Evolutionary conservation across 2,888 invertebrate species (phyloP).

Genomic region (Tigriopus californicus): DNA sequence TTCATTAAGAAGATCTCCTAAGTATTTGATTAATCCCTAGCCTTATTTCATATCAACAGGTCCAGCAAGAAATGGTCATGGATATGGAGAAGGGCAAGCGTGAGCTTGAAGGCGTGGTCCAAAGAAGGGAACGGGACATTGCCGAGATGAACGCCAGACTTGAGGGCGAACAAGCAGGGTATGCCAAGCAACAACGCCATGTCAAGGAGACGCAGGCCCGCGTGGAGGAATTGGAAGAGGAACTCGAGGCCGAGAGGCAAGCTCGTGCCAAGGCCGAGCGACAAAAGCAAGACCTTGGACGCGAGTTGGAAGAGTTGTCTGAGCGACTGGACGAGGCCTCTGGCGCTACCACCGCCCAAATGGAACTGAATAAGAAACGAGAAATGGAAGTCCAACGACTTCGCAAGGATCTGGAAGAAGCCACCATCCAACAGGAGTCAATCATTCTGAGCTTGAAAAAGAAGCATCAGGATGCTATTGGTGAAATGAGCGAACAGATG

Average conservation of each 20-base stretch:
- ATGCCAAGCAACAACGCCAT: slow-evolving; percentile 21
- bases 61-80: slow-evolving; percentile 27
- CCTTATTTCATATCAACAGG: too few species aligned
- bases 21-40: too few species aligned
- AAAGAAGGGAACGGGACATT: slow-evolving; percentile 97
- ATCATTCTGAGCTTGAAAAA: slow-evolving; percentile 33
- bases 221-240: slow-evolving; percentile 97
- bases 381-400: slow-evolving; percentile 97
- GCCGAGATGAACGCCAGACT: slow-evolving; percentile 76
- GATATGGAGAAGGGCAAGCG: slow-evolving; percentile 21
- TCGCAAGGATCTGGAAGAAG: slow-evolving; percentile 88
- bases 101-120: slow-evolving; percentile 72
- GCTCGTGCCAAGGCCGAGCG: slow-evolving; percentile 70
- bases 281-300: slow-evolving; percentile 80
- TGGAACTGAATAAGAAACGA: slow-evolving; percentile 99
- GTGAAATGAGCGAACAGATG: slow-evolving; percentile 98
- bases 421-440: slow-evolving; percentile 11
- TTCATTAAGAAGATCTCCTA: too few species aligned
- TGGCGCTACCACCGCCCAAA: slow-evolving; percentile 94
- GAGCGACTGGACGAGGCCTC: slow-evolving; percentile 96
- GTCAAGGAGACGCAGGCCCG: slow-evolving; percentile 79
- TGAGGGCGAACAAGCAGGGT: slow-evolving; percentile 94
- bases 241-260: slow-evolving; percentile 95
- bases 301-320: slow-evolving; percentile 88
- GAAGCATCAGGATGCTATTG: slow-evolving; percentile 98